Conservation (phyloP, 2,797 vertebrate species). For the Bovichtus diacanthus region DNA sequence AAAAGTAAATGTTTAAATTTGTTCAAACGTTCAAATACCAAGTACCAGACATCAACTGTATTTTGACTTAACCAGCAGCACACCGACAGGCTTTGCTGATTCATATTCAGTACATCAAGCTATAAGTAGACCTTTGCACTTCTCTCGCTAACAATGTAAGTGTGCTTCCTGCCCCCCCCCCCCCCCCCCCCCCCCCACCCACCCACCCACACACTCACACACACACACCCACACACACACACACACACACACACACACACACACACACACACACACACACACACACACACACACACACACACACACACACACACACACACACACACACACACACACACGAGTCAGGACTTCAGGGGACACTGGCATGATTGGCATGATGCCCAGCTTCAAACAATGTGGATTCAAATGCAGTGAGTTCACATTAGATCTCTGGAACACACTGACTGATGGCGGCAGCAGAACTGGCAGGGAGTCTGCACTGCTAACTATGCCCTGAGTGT, state of each 20-base stretch:
- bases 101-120: not conserved
- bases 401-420: not conserved
- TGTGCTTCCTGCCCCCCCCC: not conserved
- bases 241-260: too few species aligned
- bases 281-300: too few species aligned
- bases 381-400: not conserved
- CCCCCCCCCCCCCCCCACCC: too few species aligned
- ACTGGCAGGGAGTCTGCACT: not conserved
- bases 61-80: too few species aligned
- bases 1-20: not conserved
- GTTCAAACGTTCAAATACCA: not conserved
- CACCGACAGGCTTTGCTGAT: not conserved
- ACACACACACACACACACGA: too few species aligned
- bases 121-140: not conserved
- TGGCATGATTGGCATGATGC: not conserved
- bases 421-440: not conserved
- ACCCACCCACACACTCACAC: too few species aligned
- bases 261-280: too few species aligned
- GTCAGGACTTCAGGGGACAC: not conserved
- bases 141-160: not conserved
- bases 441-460: not conserved
- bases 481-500: not conserved
- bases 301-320: too few species aligned
- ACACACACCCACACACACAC: too few species aligned
- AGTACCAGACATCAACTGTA: not conserved